Evolutionary conservation across 2,888 invertebrate genomes (phyloP), one percentile per base, ranked within the genome.

Genomic region (Nomada fucata): DNA sequence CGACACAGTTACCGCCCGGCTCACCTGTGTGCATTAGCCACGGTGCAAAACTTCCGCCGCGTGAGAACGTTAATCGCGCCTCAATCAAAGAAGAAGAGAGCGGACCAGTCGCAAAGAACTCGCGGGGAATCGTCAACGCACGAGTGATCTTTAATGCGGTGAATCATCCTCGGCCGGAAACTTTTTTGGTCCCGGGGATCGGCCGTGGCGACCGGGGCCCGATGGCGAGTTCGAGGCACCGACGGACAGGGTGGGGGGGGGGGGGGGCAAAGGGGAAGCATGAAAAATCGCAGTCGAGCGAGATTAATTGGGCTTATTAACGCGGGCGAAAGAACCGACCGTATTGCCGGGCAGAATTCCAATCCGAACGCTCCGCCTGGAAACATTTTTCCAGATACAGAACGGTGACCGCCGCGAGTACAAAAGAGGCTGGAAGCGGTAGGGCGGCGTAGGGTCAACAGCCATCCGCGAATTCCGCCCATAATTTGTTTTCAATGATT

Each of bases 401-500:
- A 68, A 3, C 57, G 23, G 18, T 23, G 53, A 13, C 13, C 29
- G 13, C 20, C 36, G 36, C 36, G 36, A 7, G 36, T 36, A 36
- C 36, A 36, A 18, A 26, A 36, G 44, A 15, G 20, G 72, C 5
- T 18, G 11, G 15, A 57, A 64, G 50, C 15, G 53, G 59, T 47
- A 64, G 60, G 20, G 36, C 18, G 69, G 55, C n/a, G 53, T 20
- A 53, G 36, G 65, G 76, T 57, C 57, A 73, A 29, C 57, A 70
- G 67, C 77, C 79, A 71, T 78, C 76, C 70, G 60, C 69, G 78
- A 72, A 79, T 86, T 81, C 86, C 91, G 90, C 90, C 90, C 92
- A 93, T 93, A 93, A 93, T 93, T 93, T 92, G 91, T 92, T 92
- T 92, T 92, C 92, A 93, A 93, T 93, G 93, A 93, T 93, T 93